phyloP scores from a whole-genome alignment of 1,140 invertebrate genomes.

The Zeugodacus cucurbitae region DNA sequence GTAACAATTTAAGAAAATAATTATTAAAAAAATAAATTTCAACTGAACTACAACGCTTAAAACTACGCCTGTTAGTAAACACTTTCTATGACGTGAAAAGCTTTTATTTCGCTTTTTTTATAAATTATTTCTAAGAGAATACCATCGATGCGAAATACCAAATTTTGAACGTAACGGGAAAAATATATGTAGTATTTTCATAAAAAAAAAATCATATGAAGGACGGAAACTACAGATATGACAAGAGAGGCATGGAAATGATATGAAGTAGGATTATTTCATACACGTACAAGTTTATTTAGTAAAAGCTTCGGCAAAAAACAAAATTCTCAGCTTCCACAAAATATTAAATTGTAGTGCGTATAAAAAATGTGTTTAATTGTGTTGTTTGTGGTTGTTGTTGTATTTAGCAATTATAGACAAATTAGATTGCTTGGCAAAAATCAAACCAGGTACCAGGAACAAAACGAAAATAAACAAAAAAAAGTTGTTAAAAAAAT shows the following conservation, averaged over 20 bases:
- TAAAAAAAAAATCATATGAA: neutral
- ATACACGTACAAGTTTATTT: conserved; percentile 40
- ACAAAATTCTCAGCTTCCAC: conserved; percentile 45
- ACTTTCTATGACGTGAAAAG: too few relatives aligned
- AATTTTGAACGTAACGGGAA: neutral
- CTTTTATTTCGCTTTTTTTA: too few relatives aligned
- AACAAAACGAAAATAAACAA: neutral
- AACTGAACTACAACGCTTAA: too few relatives aligned
- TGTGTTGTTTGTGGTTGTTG: too few relatives aligned
- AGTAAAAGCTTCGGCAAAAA: conserved; percentile 47
- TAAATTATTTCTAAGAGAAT: too few relatives aligned
- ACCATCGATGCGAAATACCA: too few relatives aligned
- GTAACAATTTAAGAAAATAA: too few relatives aligned
- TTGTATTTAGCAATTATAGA: neutral
- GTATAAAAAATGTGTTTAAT: neutral
- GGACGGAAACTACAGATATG: neutral
- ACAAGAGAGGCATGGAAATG: neutral
- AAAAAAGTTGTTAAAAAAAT: neutral
- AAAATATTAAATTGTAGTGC: neutral
- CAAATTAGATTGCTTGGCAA: conserved; percentile 1
- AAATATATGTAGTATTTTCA: neutral
- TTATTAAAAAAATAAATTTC: too few relatives aligned
- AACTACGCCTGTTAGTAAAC: too few relatives aligned
- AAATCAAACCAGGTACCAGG: neutral
- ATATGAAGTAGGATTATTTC: neutral